Conservation (phyloP, 2,113 vertebrate species). For the Heteronetta atricapilla region DNA sequence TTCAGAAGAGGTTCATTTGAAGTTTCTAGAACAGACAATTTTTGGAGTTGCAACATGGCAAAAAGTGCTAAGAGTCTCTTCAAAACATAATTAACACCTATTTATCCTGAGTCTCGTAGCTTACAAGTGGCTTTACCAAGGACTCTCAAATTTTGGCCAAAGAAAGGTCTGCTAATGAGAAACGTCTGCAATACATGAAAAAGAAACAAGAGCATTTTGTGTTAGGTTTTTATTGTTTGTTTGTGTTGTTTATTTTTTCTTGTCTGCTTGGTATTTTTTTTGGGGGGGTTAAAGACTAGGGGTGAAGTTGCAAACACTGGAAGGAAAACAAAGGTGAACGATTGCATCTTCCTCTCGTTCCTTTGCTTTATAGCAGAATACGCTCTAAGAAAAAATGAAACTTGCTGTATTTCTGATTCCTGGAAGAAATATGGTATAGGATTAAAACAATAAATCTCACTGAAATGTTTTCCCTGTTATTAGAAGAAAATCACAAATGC, state of each 20-base stretch:
- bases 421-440: background rate
- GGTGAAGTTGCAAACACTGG: background rate
- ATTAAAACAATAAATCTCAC: background rate
- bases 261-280: background rate
- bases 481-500: conserved; percentile 15
- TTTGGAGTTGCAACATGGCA: conserved; percentile 33
- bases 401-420: background rate
- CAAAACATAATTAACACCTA: conserved; percentile 62
- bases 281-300: background rate
- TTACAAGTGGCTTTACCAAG: conserved; percentile 11
- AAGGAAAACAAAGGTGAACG: background rate
- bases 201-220: background rate
- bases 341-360: background rate
- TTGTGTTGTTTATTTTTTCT: no score
- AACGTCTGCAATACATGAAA: background rate
- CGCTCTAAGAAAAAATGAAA: background rate
- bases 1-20: conserved; percentile 47
- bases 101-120: background rate
- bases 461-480: background rate
- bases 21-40: conserved; percentile 35
- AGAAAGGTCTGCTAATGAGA: background rate
- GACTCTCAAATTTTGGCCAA: background rate
- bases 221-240: background rate
- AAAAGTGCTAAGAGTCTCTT: conserved; percentile 44
- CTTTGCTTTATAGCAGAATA: background rate